These are phyloP conservation scores for Heliconius erato DNA, from an alignment of 2,888 invertebrate species.

Conservation along the genomic window DNA sequence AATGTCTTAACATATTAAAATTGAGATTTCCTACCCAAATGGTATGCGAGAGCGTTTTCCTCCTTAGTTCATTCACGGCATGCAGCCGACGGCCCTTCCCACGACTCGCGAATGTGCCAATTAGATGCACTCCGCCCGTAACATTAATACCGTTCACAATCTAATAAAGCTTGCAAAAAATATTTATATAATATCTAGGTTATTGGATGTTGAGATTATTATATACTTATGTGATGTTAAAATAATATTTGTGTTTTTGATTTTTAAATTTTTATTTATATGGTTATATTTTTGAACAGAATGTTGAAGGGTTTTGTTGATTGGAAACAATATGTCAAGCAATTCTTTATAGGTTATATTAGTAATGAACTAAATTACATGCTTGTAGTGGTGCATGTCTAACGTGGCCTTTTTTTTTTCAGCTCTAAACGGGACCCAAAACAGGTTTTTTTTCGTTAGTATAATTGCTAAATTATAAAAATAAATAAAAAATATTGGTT, in stretches of 20 bases:
- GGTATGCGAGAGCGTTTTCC: slow-evolving; percentile 41
- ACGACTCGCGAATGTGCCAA: slow-evolving; percentile 63
- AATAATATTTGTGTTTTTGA: neutral
- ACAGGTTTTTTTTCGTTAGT: too few species aligned
- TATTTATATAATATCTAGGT: slow-evolving; percentile 32
- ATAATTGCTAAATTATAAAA: too few species aligned
- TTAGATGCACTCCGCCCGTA: slow-evolving; percentile 64
- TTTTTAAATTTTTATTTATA: neutral
- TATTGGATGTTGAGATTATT: neutral
- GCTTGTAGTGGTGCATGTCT: too few species aligned
- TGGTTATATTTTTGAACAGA: neutral
- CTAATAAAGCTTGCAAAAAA: slow-evolving; percentile 45
- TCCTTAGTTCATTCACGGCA: slow-evolving; percentile 47
- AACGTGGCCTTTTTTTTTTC: too few species aligned
- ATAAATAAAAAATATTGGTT: too few species aligned
- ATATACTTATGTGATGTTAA: neutral
- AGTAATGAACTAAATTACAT: too few species aligned
- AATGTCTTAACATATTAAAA: slow-evolving; percentile 14
- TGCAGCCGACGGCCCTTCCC: slow-evolving; percentile 59
- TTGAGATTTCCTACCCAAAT: slow-evolving; percentile 27
- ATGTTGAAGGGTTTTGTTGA: neutral
- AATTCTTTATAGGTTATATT: neutral
- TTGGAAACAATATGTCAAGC: neutral
- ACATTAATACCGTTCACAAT: slow-evolving; percentile 47
- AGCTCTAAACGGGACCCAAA: too few species aligned